Percentiles rank a stretch among this genome's conserved stretches.
phyloP scores from a whole-genome alignment of 2,113 vertebrate species.

The Calonectris borealis region DNA sequence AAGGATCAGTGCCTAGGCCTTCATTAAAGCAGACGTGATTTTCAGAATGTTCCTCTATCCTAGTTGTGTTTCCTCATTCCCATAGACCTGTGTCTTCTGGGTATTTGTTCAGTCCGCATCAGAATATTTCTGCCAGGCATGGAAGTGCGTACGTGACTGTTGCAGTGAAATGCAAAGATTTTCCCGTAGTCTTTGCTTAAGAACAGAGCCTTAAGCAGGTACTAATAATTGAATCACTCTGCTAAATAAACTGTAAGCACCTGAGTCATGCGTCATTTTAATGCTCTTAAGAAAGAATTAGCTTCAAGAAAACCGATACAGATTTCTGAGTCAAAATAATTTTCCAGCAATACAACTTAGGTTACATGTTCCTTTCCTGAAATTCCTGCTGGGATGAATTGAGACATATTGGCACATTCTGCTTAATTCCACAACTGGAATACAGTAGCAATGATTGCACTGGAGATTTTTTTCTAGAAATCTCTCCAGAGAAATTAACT shows the following conservation, averaged over 20 bases:
- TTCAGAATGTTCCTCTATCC: background rate
- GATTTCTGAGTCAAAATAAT: background rate
- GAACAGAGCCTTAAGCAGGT: background rate
- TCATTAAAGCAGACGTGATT: background rate
- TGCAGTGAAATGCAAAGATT: background rate
- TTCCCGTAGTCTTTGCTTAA: background rate
- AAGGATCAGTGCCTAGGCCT: background rate
- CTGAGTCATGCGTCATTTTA: background rate
- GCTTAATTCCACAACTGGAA: background rate
- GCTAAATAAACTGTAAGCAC: background rate
- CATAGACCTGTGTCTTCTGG: background rate
- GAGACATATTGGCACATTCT: background rate
- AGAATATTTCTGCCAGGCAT: background rate
- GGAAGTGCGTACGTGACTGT: background rate
- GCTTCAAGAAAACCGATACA: background rate
- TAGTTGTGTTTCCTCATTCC: background rate
- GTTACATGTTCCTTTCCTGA: background rate
- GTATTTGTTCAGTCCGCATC: background rate
- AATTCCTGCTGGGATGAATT: background rate
- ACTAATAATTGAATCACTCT: background rate
- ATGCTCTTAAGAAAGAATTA: background rate
- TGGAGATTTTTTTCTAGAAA: background rate
- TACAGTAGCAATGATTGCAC: background rate
- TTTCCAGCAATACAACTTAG: background rate
- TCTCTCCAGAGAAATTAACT: background rate